phyloP scores from a whole-genome alignment of 2,888 invertebrate species.

The Scaptomyza polygonia region DNA sequence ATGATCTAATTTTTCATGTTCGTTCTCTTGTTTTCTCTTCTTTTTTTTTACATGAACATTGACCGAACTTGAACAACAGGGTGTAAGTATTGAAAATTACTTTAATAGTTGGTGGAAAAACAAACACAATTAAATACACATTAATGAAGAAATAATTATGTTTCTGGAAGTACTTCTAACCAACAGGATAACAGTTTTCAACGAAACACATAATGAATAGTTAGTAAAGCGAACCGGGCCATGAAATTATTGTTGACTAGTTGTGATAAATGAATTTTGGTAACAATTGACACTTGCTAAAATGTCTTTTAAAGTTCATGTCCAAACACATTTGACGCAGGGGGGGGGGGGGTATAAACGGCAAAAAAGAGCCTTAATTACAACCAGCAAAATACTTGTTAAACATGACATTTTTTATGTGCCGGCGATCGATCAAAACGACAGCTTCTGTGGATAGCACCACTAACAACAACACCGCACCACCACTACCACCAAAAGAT shows the following conservation, averaged over 20 bases:
- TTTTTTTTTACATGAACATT: conserved; percentile 19
- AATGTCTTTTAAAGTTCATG: conserved; percentile 32
- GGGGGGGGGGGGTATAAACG: background rate
- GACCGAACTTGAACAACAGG: conserved; percentile 35
- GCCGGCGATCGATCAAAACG: conserved; percentile 81
- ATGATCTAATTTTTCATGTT: conserved; percentile 26
- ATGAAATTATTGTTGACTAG: conserved; percentile 45
- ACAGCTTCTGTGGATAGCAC: conserved; percentile 65
- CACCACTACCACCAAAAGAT: conserved; percentile 63
- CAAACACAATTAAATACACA: conserved; percentile 71
- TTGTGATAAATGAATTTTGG: conserved; percentile 66
- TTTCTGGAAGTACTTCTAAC: conserved; percentile 1
- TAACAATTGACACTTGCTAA: conserved; percentile 50
- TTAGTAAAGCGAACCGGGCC: conserved; percentile 40
- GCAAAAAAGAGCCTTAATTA: conserved; percentile 59
- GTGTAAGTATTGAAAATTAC: conserved; percentile 66
- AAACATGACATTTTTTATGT: conserved; percentile 82
- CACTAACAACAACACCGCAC: too few species aligned
- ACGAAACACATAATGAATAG: conserved; percentile 15
- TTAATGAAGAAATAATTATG: conserved; percentile 32
- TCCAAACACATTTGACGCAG: conserved; percentile 2
- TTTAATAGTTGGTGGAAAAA: conserved; percentile 39
- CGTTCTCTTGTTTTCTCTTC: conserved; percentile 2
- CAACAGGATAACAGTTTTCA: background rate
- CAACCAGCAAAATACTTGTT: conserved; percentile 81